A percentile compares a stretch with the other conserved stretches of the same genome.
phyloP scores from a whole-genome alignment of 2,797 vertebrate species.

The Aldrovandia affinis region DNA sequence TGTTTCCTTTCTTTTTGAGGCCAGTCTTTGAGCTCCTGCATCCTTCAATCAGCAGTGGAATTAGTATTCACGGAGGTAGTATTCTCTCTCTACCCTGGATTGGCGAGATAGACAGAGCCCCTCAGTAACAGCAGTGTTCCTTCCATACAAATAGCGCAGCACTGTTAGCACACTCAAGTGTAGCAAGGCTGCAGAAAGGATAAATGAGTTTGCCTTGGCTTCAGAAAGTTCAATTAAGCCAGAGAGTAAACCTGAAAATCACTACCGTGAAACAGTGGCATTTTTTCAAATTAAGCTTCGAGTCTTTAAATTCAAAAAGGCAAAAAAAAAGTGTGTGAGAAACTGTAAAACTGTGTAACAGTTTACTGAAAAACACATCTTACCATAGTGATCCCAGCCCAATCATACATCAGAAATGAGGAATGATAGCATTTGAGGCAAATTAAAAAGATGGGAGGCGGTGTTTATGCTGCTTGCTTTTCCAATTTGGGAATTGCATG shows the following conservation, averaged over 20 bases:
- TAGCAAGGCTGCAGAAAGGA: neutral
- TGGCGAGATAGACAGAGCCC: neutral
- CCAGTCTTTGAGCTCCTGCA: neutral
- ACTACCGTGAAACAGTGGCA: neutral
- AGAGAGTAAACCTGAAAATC: neutral
- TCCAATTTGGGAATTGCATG: neutral
- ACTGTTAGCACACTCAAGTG: slow-evolving; percentile 3
- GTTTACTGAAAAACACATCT: neutral
- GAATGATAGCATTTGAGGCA: neutral
- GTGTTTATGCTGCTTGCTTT: neutral
- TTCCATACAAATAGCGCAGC: neutral
- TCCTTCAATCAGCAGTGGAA: slow-evolving; percentile 16
- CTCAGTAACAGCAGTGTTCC: neutral
- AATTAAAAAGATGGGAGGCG: neutral
- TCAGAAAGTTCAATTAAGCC: slow-evolving; percentile 6
- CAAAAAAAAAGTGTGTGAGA: neutral
- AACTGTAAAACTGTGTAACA: neutral
- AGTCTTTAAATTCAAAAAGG: neutral
- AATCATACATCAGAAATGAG: neutral
- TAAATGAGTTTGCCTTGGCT: slow-evolving; percentile 10
- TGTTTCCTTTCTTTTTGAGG: neutral
- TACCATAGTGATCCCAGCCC: too few species aligned
- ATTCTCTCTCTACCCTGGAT: neutral
- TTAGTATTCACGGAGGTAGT: slow-evolving; percentile 20
- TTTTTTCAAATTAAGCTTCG: neutral